Percentiles rank a stretch among this genome's conserved stretches.
Conservation (phyloP, 1,140 invertebrate species). For the Trichonephila clavata region DNA sequence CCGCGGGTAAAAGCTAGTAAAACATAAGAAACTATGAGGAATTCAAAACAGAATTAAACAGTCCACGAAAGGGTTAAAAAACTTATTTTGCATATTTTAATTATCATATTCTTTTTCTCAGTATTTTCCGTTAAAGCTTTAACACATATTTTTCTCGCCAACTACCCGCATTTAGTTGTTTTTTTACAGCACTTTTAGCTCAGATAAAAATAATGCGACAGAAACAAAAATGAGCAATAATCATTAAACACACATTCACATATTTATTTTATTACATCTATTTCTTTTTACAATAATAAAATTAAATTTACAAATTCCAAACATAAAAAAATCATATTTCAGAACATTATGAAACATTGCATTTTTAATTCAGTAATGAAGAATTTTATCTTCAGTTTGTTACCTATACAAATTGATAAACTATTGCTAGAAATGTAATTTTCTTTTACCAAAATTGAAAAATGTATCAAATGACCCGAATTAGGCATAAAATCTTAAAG, state of each 20-base stretch:
- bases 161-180: too few relatives aligned
- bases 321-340: background rate
- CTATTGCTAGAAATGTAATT: background rate
- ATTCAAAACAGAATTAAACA: too few relatives aligned
- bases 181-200: too few relatives aligned
- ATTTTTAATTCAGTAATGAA: background rate
- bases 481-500: background rate
- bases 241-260: background rate
- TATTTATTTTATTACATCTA: background rate
- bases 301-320: background rate
- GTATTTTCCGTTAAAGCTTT: too few relatives aligned
- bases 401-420: background rate
- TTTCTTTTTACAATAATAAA: conserved; percentile 12
- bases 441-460: background rate
- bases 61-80: too few relatives aligned
- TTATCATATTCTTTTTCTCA: too few relatives aligned
- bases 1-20: too few relatives aligned
- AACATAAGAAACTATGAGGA: too few relatives aligned
- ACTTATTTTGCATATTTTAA: too few relatives aligned
- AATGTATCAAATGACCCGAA: conserved; percentile 16
- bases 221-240: background rate
- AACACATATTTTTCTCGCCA: too few relatives aligned
- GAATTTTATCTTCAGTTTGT: background rate
- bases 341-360: background rate
- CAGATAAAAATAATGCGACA: background rate